Evolutionary conservation across 2,888 invertebrate species (phyloP).

Genomic region (Nemoura dubitans): DNA sequence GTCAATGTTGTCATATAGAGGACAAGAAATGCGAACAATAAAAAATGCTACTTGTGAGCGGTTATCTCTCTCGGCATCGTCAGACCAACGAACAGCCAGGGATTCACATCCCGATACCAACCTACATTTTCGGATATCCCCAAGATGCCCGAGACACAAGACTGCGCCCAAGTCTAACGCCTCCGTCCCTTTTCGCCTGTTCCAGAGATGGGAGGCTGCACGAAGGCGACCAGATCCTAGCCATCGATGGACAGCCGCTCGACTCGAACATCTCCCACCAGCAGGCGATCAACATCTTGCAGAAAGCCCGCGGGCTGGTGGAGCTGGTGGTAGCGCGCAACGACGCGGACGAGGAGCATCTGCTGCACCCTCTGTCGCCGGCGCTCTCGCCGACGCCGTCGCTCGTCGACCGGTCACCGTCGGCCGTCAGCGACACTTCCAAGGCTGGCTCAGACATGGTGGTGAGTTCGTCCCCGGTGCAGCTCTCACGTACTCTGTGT

Average conservation of each 20-base stretch:
- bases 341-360: slow-evolving; percentile 49
- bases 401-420: slow-evolving; percentile 63
- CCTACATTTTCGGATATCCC: no score
- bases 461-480: slow-evolving; percentile 61
- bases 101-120: no score
- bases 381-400: slow-evolving; percentile 55
- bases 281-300: slow-evolving; percentile 79
- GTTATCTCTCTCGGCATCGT: no score
- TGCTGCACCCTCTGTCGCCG: slow-evolving; percentile 46
- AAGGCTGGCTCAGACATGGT: slow-evolving; percentile 75
- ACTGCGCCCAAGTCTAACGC: neutral
- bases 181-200: neutral
- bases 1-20: no score
- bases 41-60: no score
- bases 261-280: slow-evolving; percentile 85
- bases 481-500: no score
- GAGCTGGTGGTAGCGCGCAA: slow-evolving; percentile 69
- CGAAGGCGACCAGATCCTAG: slow-evolving; percentile 85
- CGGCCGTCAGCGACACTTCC: slow-evolving; percentile 73
- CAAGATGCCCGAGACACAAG: neutral
- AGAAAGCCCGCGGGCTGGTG: slow-evolving; percentile 76
- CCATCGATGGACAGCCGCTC: slow-evolving; percentile 81
- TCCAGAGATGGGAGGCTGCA: slow-evolving; percentile 73
- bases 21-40: no score
- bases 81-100: no score